phyloP scores from a whole-genome alignment of 2,797 vertebrate genomes.

The Tangara arthus region DNA sequence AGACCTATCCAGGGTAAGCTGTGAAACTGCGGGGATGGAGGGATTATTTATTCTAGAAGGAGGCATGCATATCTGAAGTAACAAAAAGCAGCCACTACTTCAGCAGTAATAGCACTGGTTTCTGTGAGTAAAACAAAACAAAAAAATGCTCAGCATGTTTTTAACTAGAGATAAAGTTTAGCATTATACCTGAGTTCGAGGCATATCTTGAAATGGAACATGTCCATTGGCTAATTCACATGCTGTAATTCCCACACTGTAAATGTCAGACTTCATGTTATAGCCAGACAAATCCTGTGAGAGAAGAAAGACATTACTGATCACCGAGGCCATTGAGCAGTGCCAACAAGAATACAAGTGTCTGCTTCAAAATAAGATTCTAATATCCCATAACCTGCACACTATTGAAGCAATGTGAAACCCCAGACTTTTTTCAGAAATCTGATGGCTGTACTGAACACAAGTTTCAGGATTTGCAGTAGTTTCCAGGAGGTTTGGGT shows the following conservation, averaged over 20 bases:
- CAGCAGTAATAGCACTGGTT: neutral
- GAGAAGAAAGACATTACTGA: conserved; percentile 7
- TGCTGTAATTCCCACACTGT: conserved; percentile 94
- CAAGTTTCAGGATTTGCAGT: neutral
- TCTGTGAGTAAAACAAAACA: neutral
- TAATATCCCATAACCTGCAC: neutral
- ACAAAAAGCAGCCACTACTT: neutral
- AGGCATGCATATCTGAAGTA: neutral
- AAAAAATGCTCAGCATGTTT: neutral
- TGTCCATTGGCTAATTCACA: conserved; percentile 94
- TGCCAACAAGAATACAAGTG: neutral
- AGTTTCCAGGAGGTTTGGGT: neutral
- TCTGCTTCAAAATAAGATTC: neutral
- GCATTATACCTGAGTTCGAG: conserved; percentile 87
- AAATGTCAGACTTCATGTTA: conserved; percentile 96
- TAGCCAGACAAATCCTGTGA: conserved; percentile 93
- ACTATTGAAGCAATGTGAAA: neutral
- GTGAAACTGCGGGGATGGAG: neutral
- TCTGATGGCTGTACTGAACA: neutral
- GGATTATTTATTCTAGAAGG: neutral
- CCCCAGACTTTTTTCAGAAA: neutral
- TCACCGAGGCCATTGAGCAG: neutral
- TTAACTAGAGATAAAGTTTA: neutral
- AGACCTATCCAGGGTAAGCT: neutral
- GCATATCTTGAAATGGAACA: conserved; percentile 95